phyloP scores from a whole-genome alignment of 2,113 vertebrate species.

The Vulpes vulpes region DNA sequence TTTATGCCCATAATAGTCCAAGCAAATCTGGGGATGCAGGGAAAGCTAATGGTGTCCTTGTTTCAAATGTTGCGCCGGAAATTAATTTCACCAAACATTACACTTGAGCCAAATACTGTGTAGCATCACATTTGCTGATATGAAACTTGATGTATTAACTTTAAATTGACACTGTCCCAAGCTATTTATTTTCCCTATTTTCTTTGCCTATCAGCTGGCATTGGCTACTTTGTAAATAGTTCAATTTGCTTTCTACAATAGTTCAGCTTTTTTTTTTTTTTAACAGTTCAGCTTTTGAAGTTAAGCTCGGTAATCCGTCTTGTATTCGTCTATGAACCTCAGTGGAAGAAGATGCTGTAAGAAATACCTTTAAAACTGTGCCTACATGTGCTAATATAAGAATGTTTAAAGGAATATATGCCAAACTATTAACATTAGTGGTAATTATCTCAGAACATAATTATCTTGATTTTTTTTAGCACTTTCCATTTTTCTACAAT shows the following conservation, averaged over 20 bases:
- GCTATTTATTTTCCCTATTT: background rate
- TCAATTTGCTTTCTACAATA: constrained; percentile 57
- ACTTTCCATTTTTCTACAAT: background rate
- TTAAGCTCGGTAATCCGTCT: constrained; percentile 19
- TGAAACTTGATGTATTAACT: constrained; percentile 56
- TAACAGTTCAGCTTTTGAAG: background rate
- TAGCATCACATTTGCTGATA: constrained; percentile 47
- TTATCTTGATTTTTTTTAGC: background rate
- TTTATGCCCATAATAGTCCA: constrained; percentile 37
- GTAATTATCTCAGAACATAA: background rate
- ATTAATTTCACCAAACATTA: constrained; percentile 63
- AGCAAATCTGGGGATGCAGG: background rate
- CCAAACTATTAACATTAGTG: background rate
- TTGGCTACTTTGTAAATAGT: constrained; percentile 43
- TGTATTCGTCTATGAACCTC: background rate
- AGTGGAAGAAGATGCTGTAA: background rate
- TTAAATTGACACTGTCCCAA: constrained; percentile 21
- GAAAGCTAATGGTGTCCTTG: constrained; percentile 42
- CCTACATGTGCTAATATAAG: background rate
- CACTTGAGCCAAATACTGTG: background rate
- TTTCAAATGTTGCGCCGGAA: constrained; percentile 52
- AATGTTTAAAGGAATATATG: constrained; percentile 23
- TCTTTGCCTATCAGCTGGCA: background rate
- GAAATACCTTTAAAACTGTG: background rate
- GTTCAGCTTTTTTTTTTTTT: background rate